phyloP scores from a whole-genome alignment of 2,888 invertebrate species.

The Dolomedes plantarius region DNA sequence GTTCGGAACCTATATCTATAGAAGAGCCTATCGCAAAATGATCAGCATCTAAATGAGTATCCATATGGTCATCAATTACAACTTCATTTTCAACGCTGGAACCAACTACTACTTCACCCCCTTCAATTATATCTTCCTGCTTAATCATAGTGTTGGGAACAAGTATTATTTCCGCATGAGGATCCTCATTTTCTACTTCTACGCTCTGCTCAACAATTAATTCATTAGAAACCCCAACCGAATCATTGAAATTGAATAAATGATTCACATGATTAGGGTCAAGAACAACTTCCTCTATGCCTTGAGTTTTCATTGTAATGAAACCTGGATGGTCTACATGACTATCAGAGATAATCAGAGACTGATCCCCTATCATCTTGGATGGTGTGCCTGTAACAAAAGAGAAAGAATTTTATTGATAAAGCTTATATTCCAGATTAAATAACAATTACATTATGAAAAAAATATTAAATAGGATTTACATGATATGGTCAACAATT shows the following conservation, averaged over 20 bases:
- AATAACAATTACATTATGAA: too few species aligned
- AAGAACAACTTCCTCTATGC: conserved; percentile 70
- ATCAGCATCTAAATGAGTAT: conserved; percentile 43
- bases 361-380: conserved; percentile 68
- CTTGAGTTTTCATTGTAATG: conserved; percentile 71
- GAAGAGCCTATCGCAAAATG: conserved; percentile 64
- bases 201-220: conserved; percentile 72
- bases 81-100: conserved; percentile 73
- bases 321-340: conserved; percentile 56
- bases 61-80: conserved; percentile 71
- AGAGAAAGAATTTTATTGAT: too few species aligned
- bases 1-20: conserved; percentile 57
- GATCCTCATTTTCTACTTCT: conserved; percentile 66
- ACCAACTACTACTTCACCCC: conserved; percentile 73
- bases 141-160: conserved; percentile 73
- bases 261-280: conserved; percentile 64
- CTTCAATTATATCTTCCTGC: conserved; percentile 73
- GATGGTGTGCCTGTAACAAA: conserved; percentile 30
- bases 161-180: conserved; percentile 73
- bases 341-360: conserved; percentile 47
- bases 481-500: too few species aligned
- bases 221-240: conserved; percentile 67
- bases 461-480: too few species aligned
- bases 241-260: conserved; percentile 65
- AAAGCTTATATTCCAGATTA: neutral